Conservation (phyloP, 2,113 vertebrate genomes). For the Corythaixoides concolor region DNA sequence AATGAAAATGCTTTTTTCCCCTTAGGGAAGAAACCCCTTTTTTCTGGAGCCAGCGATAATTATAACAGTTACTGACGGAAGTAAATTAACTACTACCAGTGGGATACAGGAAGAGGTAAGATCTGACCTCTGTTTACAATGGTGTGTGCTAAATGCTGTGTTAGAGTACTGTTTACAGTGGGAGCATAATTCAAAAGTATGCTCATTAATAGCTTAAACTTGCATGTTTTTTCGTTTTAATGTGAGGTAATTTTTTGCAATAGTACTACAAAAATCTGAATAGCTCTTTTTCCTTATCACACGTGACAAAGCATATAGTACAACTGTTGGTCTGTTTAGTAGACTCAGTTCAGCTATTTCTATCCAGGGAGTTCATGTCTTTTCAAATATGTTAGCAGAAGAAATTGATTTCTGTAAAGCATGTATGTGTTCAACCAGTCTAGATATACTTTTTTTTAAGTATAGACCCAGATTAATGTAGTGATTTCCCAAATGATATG, state of each 20-base stretch:
- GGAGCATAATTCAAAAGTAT: neutral
- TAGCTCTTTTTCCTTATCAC: neutral
- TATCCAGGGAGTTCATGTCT: neutral
- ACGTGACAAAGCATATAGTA: neutral
- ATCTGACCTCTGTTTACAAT: neutral
- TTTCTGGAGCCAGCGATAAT: slow-evolving; percentile 94
- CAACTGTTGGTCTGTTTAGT: neutral
- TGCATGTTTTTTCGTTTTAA: neutral
- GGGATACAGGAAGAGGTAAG: slow-evolving; percentile 94
- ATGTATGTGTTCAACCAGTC: neutral
- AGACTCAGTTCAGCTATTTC: neutral
- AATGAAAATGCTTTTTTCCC: neutral
- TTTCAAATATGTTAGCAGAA: neutral
- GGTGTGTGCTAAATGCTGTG: neutral
- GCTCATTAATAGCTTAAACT: neutral
- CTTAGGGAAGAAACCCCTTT: slow-evolving; percentile 91
- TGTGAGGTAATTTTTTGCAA: neutral
- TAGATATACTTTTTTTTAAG: neutral
- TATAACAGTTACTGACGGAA: slow-evolving; percentile 91
- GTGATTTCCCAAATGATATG: neutral
- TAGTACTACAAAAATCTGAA: neutral
- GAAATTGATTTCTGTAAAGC: neutral
- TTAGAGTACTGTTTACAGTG: neutral
- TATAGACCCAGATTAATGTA: neutral
- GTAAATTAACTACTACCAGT: slow-evolving; percentile 86